Base-by-base conservation (phyloP, 2,113 vertebrate genomes). In the Aldabrachelys gigantea region DNA sequence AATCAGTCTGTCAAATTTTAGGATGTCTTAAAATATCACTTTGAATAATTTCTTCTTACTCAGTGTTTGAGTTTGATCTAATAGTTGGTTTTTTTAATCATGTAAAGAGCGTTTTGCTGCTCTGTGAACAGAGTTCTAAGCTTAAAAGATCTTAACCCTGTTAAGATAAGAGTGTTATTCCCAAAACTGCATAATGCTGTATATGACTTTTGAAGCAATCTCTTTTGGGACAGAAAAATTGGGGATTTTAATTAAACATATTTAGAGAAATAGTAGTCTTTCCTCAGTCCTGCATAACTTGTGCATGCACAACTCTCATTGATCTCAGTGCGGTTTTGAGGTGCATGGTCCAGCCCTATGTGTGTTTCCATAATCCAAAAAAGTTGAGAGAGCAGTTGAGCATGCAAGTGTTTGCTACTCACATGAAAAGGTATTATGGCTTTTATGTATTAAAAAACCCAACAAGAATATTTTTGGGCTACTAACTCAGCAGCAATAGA, bases 141-240 rank as follows among this genome's bases (percentile, higher is more conserved):
- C 91, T 92, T 93, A 89, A 97, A 41, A 53, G 87, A 96, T 29
- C 14, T 47, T 94, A 94, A 84, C 94, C 88, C 89, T 93, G 96
- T 95, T 96, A 97, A 97, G 89, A 89, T 52, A 95, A 94, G 96
- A 96, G 95, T 95, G 90, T 93, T 88, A 93, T 87, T 95, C 59
- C 76, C 93, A 80, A 93, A 91, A 84, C 89, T 87, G 76, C 93
- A 94, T 91, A 96, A 91, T 90, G 75, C 57, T 50, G 53, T 88
- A 72, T 79, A 62, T 89, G 86, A 91, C 96, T 88, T 97, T 97
- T 97, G 96, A 96, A 96, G 96, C 93, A 79, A 65, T 57, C 76
- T 96, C 54, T 82, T 76, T 92, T 96, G 93, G 92, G 90, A 75
- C 95, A 89, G 83, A 89, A 87, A 11, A 93, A 41, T 31, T 0